Base-by-base conservation (phyloP, 2,797 vertebrate species). In the Pristis pectinata region DNA sequence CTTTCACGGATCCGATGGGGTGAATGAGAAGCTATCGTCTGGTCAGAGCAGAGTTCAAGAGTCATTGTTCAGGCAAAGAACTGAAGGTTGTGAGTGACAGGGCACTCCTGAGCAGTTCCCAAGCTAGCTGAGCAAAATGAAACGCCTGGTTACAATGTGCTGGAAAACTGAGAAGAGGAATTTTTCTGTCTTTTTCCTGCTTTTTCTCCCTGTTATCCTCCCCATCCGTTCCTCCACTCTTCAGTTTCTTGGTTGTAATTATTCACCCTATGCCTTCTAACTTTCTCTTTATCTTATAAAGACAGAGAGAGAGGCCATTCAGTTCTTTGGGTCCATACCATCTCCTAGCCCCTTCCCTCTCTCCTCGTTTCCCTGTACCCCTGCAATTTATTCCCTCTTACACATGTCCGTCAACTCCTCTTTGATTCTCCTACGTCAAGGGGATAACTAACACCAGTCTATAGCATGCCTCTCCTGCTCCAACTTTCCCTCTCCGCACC, bases 1-100 rank as follows among this genome's bases (percentile, higher is more conserved):
- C 53, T 94, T 94, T 94, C 70, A 94, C 70, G 49, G 19, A 72
- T 74, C 34, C 67, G 27, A 72, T 94, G 44, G 92, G 24, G 67
- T 94, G 92, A 72, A 94, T 53, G 44, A 30, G 27, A 72, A 72
- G 67, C 92, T 76, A 70, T 94, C 27, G 41, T 94, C 70, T 44
- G 92, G 67, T 94, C 92, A 94, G 92, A 56, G 67, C 92, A 72
- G 44, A 76, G 67, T 94, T 94, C 70, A 94, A 76, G 70, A 94
- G 92, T 94, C 92, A 94, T 53, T 76, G 44, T 49, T 72, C 72
- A 94, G 67, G 49, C 44, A 94, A 76, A 94, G 70, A 76, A n/a
- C 41, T 67, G 87, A 37, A 91, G n/a, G 19, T 19, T 91, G 59
- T 94, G 92, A 94, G 92, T 94, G 92, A 76, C 92, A 94, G 44